Evolutionary conservation across 2,113 vertebrate genomes (phyloP).

Genomic region (Nicator chloris): DNA sequence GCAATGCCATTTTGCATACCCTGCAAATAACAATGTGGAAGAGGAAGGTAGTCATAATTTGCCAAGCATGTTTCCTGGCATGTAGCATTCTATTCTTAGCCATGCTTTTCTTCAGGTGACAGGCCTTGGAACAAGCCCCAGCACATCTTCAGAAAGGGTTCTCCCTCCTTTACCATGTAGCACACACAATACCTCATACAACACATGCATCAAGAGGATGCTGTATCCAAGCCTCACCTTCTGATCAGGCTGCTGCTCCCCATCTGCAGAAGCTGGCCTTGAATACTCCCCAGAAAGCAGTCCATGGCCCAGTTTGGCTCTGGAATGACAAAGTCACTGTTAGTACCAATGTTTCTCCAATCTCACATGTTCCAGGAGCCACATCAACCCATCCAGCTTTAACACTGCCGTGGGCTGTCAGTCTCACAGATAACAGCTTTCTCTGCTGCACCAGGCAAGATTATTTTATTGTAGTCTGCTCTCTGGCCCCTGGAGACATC

Average conservation of each 20-base stretch:
- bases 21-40: slow-evolving; percentile 61
- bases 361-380: background rate
- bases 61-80: background rate
- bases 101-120: background rate
- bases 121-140: background rate
- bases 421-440: background rate
- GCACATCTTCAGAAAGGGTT: background rate
- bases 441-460: background rate
- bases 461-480: background rate
- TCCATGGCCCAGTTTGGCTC: slow-evolving; percentile 94
- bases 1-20: slow-evolving; percentile 93
- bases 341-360: background rate
- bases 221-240: slow-evolving; percentile 67
- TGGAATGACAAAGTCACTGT: slow-evolving; percentile 46
- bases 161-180: background rate
- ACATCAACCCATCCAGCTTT: background rate
- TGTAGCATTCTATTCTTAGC: background rate
- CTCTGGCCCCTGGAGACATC: background rate
- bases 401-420: background rate
- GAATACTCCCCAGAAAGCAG: slow-evolving; percentile 96
- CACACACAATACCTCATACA: background rate
- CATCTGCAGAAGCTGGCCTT: slow-evolving; percentile 83
- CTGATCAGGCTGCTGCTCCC: slow-evolving; percentile 83
- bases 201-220: background rate
- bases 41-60: background rate